Evolutionary conservation across 2,797 vertebrate genomes (phyloP).

Genomic region (Liasis olivaceus): DNA sequence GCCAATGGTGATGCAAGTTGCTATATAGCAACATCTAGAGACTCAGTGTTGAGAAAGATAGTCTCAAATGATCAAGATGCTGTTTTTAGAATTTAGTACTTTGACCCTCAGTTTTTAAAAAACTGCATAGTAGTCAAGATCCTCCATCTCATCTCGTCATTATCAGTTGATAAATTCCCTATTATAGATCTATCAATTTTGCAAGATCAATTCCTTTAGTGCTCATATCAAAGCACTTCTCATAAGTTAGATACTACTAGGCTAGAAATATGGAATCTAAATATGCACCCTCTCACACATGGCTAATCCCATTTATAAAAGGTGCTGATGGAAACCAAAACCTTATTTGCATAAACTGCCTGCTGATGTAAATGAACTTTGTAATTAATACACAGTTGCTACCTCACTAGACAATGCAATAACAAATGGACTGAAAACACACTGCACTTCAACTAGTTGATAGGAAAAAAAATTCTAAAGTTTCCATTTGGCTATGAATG

Average conservation of each 20-base stretch:
- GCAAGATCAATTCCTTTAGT: neutral
- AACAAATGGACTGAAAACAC: neutral
- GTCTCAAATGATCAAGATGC: neutral
- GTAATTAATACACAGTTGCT: slow-evolving; percentile 1
- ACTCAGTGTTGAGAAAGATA: neutral
- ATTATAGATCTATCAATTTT: neutral
- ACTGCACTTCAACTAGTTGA: neutral
- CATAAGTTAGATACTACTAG: neutral
- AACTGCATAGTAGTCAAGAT: neutral
- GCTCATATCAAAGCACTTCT: neutral
- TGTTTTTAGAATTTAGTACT: neutral
- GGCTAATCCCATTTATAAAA: neutral
- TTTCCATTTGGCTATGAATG: neutral
- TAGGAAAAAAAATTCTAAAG: neutral
- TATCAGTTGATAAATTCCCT: neutral
- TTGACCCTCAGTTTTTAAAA: neutral
- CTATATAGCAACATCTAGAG: neutral
- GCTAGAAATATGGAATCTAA: neutral
- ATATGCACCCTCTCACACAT: neutral
- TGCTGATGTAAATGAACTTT: neutral
- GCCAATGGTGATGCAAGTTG: neutral
- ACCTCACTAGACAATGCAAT: neutral
- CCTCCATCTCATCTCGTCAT: neutral
- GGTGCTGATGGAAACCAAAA: neutral
- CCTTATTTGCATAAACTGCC: neutral